Evolutionary conservation across 2,797 vertebrate species (phyloP), one percentile per base, ranked within the genome.

Genomic region (Notolepis coatsorum): DNA sequence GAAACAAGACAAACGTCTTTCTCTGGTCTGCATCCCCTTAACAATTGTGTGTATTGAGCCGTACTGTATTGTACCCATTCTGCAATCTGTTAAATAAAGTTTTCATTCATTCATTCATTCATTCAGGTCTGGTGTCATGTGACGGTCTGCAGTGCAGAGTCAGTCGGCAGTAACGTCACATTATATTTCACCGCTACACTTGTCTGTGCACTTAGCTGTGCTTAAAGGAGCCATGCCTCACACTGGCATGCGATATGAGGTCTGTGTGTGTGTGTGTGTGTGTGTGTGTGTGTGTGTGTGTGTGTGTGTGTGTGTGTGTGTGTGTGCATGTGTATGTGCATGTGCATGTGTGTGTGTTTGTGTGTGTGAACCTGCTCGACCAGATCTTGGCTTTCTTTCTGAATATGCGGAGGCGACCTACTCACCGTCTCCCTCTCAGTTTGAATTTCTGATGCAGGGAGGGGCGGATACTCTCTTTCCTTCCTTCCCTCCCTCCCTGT

Each of bases 361-460:
- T 4, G 8, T 28, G 13, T 17, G 25, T 46, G 33, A 85, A 85
- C 85, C 77, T 81, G 85, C 74, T 80, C 13, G 7, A 41, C 72
- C 33, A 61, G 78, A 83, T 75, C 23, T 23, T 9, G 4, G 13
- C 30, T 45, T 53, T 61, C 41, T 53, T 61, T 61, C 12, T 25
- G 15, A 51, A n/a, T n/a, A n/a, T 6, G 18, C 7, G 8, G 10
- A 12, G 10, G 23, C 31, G 6, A 24, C 35, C 42, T 7, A 3
- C 18, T 30, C 17, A 9, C 12, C 46, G 15, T 9, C 37, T 33
- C 49, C 33, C 25, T 18, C 48, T 48, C 51, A 18, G 18, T 42
- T 57, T 57, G 48, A 63, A 66, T 73, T n/a, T 71, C 57, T 65
- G 20, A 45, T 30, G 30, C 1, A 49, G 50, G 54, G 42, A 61